Percentiles rank a stretch among this genome's conserved stretches.
Conservation (phyloP, 2,888 invertebrate species). For the Agonopterix heracliana region DNA sequence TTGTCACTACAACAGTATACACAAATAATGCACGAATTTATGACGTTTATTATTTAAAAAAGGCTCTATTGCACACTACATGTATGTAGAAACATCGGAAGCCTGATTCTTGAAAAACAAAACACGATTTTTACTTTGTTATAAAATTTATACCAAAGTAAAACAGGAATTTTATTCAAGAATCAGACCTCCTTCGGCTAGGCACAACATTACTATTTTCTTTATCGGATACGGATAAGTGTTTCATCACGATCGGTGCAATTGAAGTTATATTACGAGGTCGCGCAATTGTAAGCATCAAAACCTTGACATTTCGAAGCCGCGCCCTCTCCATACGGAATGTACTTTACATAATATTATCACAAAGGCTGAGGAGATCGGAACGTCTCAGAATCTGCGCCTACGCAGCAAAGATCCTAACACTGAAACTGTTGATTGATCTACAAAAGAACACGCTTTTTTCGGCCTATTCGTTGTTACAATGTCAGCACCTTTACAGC, state of each 20-base stretch:
- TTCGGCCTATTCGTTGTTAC: neutral
- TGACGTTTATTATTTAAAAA: slow-evolving; percentile 24
- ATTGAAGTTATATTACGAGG: slow-evolving; percentile 6
- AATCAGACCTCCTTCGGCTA: slow-evolving; percentile 8
- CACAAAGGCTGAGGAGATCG: slow-evolving; percentile 63
- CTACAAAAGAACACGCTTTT: neutral
- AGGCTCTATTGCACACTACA: slow-evolving; percentile 33
- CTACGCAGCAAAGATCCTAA: neutral
- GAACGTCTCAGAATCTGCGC: slow-evolving; percentile 23
- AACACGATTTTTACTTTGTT: neutral
- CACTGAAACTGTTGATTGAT: neutral
- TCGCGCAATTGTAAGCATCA: slow-evolving; percentile 8
- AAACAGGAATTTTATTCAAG: neutral
- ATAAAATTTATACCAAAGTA: neutral
- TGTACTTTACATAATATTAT: slow-evolving; percentile 69
- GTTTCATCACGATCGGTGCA: slow-evolving; percentile 9
- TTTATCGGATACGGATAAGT: slow-evolving; percentile 11
- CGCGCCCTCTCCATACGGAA: slow-evolving; percentile 44
- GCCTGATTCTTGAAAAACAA: slow-evolving; percentile 4
- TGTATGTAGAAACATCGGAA: slow-evolving; percentile 4
- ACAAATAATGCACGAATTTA: slow-evolving; percentile 26
- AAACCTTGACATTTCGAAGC: slow-evolving; percentile 15
- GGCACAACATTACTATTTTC: slow-evolving; percentile 18
- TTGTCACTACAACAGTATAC: slow-evolving; percentile 65
- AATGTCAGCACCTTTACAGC: neutral